Evolutionary conservation across 2,888 invertebrate species (phyloP), one percentile per base, ranked within the genome.

Genomic region (Lottia gigantea): DNA sequence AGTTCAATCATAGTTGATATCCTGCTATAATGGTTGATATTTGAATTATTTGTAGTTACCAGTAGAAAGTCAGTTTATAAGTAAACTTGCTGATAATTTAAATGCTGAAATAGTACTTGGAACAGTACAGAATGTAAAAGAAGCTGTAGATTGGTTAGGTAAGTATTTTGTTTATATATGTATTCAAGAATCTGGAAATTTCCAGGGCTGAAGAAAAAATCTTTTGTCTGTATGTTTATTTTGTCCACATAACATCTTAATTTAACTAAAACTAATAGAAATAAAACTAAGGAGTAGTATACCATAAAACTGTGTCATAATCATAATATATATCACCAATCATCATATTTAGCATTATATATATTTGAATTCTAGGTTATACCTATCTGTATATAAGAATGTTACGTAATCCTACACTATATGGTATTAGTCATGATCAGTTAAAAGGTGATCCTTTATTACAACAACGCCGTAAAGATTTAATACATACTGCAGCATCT

Each of bases 61-160:
- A 0, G 97, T 99, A 68, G 99, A 99, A 89, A 97, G 97, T 0
- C 99, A 99, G 90, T 91, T 99, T 83, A 92, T 99, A 26, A 91
- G 94, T 46, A 97, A 95, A 88, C 90, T 99, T 85, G 94, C 98
- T 0, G 99, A 99, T 87, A 95, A 97, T 93, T 90, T 99, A 49
- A 99, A 99, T 89, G 99, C 99, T 0, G 99, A 99, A 91, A 92
- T 98, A 40, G 98, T 99, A 0, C 91, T 98, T 12, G 99, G 98
- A 11, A 96, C 96, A 0, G 94, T 99, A 66, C 94, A 94, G 89
- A 95, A 93, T 86, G 92, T 98, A 0, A 90, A 94, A 65, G 97
- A 97, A 83, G 97, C 96, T 0, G 95, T 96, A 67, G 94, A 94
- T 0, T 97, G 97, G 97, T 88, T 96, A 75, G 97, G 87, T 85